Evolutionary conservation across 2,797 vertebrate genomes (phyloP), one percentile per base, ranked within the genome.

Genomic region (Spondyliosoma cantharus): DNA sequence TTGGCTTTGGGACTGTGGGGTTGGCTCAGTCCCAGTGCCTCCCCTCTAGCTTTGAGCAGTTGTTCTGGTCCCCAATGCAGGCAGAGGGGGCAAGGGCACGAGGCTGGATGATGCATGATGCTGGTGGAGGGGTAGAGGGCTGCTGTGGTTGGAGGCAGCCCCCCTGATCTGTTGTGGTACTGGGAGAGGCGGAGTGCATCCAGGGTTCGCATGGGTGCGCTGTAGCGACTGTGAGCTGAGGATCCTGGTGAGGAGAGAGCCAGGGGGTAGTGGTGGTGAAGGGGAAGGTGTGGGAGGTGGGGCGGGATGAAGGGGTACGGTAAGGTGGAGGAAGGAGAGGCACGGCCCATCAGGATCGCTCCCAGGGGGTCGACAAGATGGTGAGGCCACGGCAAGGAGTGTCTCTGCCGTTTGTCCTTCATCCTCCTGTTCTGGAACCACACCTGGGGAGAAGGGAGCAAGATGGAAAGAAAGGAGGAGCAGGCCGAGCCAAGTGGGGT

Each of bases 391-490:
- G 85, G 86, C 71, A 95, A 37, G 19, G 90, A 81, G 81, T 91
- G 91, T 67, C 92, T 91, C 84, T 95, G 94, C 0, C 93, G 86
- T 80, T 95, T 95, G 71, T 95, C 94, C 76, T 96, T 96, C 95
- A 96, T 96, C 65, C 95, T 86, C 73, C 92, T 64, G 89, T 96
- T 95, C 83, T 96, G 95, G 76, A 95, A 95, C 93, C 94, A 95
- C 37, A 95, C 70, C 83, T 93, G 45, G 1, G 32, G 7, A 56
- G 9, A 77, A 11, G 9, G 49, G 76, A 22, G 17, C 32, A 53
- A 56, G 62, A 45, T 42, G 9, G 12, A 19, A 54, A 5, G 57
- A 60, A 11, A 20, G 8, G 32, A 37, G 7, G 32, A 8, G 32
- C 32, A 37, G 32, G 32, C 32, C 32, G 2, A 37, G 32, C 7